Percentiles rank a stretch among this genome's conserved stretches.
Evolutionary conservation across 2,797 vertebrate species (phyloP).

Genomic region (Myoxocephalus aenaeus): DNA sequence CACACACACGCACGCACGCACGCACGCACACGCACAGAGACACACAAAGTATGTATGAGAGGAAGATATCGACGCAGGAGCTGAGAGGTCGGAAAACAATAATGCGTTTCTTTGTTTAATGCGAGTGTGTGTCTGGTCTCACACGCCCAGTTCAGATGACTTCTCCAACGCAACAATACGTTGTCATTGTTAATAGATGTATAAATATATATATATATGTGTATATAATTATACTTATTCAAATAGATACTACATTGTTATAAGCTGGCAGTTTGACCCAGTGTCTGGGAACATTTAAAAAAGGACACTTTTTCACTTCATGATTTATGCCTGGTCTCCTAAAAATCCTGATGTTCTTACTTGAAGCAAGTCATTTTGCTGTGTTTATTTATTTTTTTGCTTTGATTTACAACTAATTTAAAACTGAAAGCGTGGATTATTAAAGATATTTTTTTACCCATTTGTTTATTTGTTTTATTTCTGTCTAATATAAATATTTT

Average conservation of each 20-base stretch:
- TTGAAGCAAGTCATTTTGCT: no score
- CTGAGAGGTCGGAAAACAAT: constrained; percentile 3
- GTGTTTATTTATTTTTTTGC: no score
- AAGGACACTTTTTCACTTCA: background rate
- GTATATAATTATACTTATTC: background rate
- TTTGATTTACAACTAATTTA: no score
- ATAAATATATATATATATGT: background rate
- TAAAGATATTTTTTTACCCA: no score
- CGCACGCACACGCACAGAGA: constrained; percentile 9
- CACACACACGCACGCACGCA: constrained; percentile 13
- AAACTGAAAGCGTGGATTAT: no score
- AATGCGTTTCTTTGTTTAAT: background rate
- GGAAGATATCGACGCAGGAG: constrained; percentile 9
- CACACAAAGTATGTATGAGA: constrained; percentile 6
- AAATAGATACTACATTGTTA: background rate
- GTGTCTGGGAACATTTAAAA: background rate
- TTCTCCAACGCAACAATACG: background rate
- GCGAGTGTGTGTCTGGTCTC: background rate
- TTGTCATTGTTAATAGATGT: background rate
- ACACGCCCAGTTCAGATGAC: background rate
- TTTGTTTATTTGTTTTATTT: background rate
- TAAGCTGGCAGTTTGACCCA: background rate
- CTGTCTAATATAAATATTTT: background rate
- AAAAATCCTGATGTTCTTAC: no score
- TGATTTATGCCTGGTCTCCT: background rate